Conservation (phyloP, 2,888 invertebrate species). For the Xestia rhomboidea region DNA sequence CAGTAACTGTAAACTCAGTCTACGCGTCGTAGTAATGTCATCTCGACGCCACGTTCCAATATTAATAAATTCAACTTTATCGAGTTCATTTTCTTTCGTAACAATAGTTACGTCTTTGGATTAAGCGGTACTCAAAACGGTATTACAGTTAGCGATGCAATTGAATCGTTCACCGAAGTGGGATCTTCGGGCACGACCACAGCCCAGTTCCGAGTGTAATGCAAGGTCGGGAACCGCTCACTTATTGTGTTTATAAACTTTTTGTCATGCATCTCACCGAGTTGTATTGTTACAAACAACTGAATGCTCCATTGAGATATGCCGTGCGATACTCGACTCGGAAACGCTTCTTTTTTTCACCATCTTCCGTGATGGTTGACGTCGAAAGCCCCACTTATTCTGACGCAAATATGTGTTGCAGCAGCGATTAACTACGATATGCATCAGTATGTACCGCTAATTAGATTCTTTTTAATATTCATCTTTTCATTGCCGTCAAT, state of each 20-base stretch:
- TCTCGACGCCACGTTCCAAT: constrained; percentile 52
- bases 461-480: constrained; percentile 71
- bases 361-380: constrained; percentile 82
- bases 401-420: constrained; percentile 80
- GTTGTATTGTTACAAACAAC: constrained; percentile 82
- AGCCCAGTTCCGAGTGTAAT: constrained; percentile 85
- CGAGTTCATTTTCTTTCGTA: constrained; percentile 71
- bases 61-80: constrained; percentile 60
- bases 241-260: constrained; percentile 85
- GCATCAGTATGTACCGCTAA: constrained; percentile 72
- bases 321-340: constrained; percentile 85
- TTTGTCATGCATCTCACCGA: constrained; percentile 86
- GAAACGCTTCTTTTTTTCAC: constrained; percentile 76
- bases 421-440: constrained; percentile 74
- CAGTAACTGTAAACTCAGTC: constrained; percentile 32
- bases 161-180: constrained; percentile 79
- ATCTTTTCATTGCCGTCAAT: constrained; percentile 66
- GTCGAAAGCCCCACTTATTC: constrained; percentile 82
- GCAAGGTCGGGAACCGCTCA: constrained; percentile 83
- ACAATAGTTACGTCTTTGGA: constrained; percentile 78
- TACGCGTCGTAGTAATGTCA: constrained; percentile 43
- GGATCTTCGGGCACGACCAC: constrained; percentile 83
- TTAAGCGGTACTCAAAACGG: constrained; percentile 86
- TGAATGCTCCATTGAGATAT: constrained; percentile 85
- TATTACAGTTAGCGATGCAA: constrained; percentile 83